These are phyloP conservation scores for Ochlodes sylvanus DNA, from an alignment of 2,888 invertebrate species.

Conservation along the genomic window DNA sequence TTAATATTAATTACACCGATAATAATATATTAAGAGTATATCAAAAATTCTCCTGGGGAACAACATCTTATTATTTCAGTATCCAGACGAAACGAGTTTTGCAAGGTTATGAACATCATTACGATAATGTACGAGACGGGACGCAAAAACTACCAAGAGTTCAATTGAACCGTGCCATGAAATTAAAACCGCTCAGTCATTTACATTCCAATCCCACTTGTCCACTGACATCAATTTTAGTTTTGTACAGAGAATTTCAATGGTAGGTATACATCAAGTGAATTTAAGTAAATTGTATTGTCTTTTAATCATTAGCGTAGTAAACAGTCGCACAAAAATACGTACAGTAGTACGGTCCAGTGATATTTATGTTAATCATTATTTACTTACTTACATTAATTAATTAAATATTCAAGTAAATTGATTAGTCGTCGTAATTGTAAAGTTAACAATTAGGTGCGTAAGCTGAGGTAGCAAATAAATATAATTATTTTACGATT, in stretches of 20 bases:
- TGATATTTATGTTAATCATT: too few relatives aligned
- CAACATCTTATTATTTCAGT: not conserved
- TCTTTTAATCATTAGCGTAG: too few relatives aligned
- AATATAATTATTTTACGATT: too few relatives aligned
- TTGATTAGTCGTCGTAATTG: too few relatives aligned
- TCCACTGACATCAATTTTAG: not conserved
- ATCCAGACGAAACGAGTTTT: not conserved
- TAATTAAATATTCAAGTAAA: too few relatives aligned
- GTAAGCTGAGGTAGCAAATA: too few relatives aligned
- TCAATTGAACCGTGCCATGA: not conserved
- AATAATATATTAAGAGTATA: not conserved
- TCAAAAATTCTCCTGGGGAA: not conserved
- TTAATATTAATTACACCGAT: not conserved
- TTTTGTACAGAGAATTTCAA: not conserved
- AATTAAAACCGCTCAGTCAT: not conserved
- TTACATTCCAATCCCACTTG: not conserved
- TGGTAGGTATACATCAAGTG: too few relatives aligned
- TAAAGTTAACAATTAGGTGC: too few relatives aligned
- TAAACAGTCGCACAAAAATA: too few relatives aligned
- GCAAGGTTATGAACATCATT: not conserved
- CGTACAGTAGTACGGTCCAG: too few relatives aligned
- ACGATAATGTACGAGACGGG: not conserved
- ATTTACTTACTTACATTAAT: too few relatives aligned
- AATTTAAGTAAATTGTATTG: too few relatives aligned
- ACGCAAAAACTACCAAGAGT: slow-evolving; percentile 4